A percentile compares a stretch with the other conserved stretches of the same genome.
Evolutionary conservation across 2,797 vertebrate genomes (phyloP).

Genomic region (Myiotriccus ornatus): DNA sequence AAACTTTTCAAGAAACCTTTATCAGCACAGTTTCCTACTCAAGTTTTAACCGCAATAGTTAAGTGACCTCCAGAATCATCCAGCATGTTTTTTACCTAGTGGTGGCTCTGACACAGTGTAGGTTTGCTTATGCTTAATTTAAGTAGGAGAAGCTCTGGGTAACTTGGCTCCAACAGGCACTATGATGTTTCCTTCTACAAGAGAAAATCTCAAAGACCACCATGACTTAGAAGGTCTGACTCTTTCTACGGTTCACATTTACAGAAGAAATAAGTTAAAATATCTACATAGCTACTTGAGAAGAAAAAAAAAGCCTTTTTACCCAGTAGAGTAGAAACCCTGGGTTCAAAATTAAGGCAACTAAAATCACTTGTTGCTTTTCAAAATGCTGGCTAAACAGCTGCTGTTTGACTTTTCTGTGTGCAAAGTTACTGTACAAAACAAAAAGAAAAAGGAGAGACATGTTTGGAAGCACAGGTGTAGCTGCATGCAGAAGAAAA

Average conservation of each 20-base stretch:
- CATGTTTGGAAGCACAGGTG: neutral
- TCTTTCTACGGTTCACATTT: neutral
- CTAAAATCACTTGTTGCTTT: conserved; percentile 7
- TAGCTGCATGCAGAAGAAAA: neutral
- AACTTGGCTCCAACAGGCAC: neutral
- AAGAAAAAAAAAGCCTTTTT: neutral
- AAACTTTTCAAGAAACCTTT: neutral
- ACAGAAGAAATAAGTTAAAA: neutral
- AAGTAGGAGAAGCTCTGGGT: neutral
- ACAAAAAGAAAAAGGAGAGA: conserved; percentile 5
- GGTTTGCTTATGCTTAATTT: neutral
- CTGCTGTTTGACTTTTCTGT: conserved; percentile 45
- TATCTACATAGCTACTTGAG: neutral
- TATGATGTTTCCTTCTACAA: neutral
- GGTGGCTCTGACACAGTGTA: neutral
- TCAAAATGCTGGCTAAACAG: neutral
- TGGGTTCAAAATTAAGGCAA: neutral
- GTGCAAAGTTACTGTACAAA: conserved; percentile 18
- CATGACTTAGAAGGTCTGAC: neutral
- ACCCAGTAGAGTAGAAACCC: neutral
- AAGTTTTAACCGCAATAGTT: neutral
- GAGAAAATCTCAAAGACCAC: neutral
- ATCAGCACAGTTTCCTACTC: neutral
- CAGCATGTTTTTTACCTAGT: neutral
- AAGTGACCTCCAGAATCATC: neutral